A percentile compares a stretch with the other conserved stretches of the same genome.
Conservation (phyloP, 1,140 invertebrate species). For the Pachypsylla venusta region DNA sequence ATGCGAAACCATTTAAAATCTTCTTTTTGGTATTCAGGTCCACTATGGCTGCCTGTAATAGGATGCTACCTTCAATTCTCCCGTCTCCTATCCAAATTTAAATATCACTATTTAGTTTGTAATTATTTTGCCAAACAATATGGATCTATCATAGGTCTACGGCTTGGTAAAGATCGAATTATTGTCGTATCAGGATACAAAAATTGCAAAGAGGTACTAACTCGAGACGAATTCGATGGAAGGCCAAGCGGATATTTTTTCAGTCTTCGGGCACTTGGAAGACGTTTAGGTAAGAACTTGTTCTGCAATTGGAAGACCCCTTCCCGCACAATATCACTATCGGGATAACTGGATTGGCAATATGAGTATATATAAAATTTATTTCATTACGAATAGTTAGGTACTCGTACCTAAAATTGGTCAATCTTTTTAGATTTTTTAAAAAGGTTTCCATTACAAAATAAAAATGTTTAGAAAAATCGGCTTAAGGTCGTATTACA, state of each 20-base stretch:
- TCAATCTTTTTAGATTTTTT: too few species aligned
- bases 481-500: too few species aligned
- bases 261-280: constrained; percentile 41
- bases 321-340: too few species aligned
- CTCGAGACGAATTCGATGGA: constrained; percentile 46
- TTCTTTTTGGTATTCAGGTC: too few species aligned
- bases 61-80: constrained; percentile 30
- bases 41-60: constrained; percentile 33
- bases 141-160: constrained; percentile 34
- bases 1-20: too few species aligned
- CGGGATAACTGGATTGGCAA: too few species aligned
- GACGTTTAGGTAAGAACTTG: constrained; percentile 43
- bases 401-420: too few species aligned
- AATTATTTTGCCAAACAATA: constrained; percentile 27
- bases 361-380: too few species aligned
- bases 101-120: constrained; percentile 31
- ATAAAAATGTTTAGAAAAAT: too few species aligned
- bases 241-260: constrained; percentile 54
- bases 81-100: constrained; percentile 23
- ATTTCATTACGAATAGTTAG: too few species aligned
- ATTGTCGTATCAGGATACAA: constrained; percentile 45
- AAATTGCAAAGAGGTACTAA: constrained; percentile 41
- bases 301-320: too few species aligned
- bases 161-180: constrained; percentile 40
- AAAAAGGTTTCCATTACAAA: too few species aligned